Conservation (phyloP, 2,888 invertebrate genomes). For the Peribatodes rhomboidaria region DNA sequence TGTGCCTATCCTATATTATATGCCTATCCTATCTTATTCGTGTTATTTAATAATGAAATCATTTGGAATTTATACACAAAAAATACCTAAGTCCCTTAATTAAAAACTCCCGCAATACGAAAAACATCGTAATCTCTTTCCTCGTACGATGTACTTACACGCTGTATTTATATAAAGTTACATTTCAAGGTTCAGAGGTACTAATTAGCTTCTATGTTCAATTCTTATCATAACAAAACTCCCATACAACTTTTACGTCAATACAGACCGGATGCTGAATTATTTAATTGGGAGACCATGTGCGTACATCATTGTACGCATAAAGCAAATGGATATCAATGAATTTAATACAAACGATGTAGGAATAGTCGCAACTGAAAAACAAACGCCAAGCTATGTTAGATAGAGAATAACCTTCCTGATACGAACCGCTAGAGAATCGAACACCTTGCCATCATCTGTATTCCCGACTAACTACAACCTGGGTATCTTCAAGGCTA, state of each 20-base stretch:
- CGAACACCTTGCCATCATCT: no score
- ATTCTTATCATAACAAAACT: background rate
- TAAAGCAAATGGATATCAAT: no score
- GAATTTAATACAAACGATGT: no score
- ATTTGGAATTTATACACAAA: background rate
- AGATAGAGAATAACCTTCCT: no score
- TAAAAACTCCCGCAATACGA: background rate
- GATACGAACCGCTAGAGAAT: no score
- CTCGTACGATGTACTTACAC: background rate
- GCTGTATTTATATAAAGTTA: background rate
- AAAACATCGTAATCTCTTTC: slow-evolving; percentile 16
- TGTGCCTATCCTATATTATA: no score
- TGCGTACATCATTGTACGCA: background rate
- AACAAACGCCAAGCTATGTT: no score
- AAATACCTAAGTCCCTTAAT: slow-evolving; percentile 2
- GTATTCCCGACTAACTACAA: no score
- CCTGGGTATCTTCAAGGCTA: no score
- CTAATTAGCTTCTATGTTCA: slow-evolving; percentile 13
- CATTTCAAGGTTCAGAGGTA: slow-evolving; percentile 15
- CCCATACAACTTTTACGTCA: background rate
- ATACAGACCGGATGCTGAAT: background rate
- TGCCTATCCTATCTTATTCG: background rate
- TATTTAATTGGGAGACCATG: background rate
- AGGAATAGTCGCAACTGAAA: no score
- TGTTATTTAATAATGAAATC: background rate